Evolutionary conservation across 2,113 vertebrate genomes (phyloP).

Genomic region (Globicephala melas): DNA sequence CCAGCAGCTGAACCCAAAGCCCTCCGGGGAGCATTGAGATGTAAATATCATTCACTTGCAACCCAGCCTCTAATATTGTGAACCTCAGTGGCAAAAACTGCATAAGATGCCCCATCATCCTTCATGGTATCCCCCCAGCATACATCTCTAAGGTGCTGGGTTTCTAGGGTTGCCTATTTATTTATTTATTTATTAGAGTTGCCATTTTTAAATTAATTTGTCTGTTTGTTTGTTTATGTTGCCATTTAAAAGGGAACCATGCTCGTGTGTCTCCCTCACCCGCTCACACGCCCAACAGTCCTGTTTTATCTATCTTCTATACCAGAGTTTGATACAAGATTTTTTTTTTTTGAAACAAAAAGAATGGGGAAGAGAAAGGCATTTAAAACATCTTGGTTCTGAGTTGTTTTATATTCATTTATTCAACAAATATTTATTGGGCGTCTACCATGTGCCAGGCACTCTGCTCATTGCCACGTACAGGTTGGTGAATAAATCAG

Average conservation of each 20-base stretch:
- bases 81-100: neutral
- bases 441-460: neutral
- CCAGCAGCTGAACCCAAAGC: neutral
- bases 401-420: conserved; percentile 30
- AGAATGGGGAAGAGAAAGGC: neutral
- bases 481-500: neutral
- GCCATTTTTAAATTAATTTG: no score
- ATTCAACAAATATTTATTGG: conserved; percentile 44
- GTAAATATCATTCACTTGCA: neutral
- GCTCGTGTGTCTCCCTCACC: neutral
- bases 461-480: neutral
- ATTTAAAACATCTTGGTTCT: neutral
- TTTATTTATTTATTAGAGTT: neutral
- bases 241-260: neutral
- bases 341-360: neutral
- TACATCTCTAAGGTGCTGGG: neutral
- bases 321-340: neutral
- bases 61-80: neutral
- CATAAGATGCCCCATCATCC: neutral
- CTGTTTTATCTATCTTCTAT: neutral
- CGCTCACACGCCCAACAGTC: neutral
- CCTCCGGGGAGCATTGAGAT: neutral
- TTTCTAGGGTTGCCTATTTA: neutral
- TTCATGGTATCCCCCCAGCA: neutral
- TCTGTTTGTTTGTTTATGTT: no score